phyloP scores from a whole-genome alignment of 2,888 invertebrate genomes.

The Lissocephala sabroskyi region DNA sequence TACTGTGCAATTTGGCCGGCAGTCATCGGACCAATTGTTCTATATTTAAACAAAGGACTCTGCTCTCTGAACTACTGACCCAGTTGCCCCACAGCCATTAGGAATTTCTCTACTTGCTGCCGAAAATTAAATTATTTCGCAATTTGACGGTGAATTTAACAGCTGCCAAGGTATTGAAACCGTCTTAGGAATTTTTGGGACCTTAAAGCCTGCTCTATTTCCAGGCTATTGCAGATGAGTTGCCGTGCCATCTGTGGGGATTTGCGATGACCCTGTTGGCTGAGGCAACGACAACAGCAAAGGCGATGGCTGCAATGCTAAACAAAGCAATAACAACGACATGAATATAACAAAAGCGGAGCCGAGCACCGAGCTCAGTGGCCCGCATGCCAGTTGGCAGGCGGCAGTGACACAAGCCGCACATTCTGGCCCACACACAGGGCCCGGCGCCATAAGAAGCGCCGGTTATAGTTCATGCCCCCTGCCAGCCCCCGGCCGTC shows the following conservation, averaged over 20 bases:
- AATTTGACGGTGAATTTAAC: too few species aligned
- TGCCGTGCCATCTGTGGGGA: constrained; percentile 17
- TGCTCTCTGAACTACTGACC: too few species aligned
- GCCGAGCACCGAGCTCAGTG: too few species aligned
- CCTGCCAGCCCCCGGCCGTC: constrained; percentile 5
- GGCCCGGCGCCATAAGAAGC: neutral
- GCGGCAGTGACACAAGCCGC: neutral
- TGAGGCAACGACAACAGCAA: neutral
- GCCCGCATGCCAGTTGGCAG: constrained; percentile 4
- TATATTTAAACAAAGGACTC: too few species aligned
- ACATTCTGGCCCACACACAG: neutral
- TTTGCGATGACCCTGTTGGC: constrained; percentile 1
- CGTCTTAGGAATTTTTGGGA: constrained; percentile 10
- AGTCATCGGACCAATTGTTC: too few species aligned
- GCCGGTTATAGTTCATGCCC: constrained; percentile 39
- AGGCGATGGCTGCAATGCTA: constrained; percentile 14
- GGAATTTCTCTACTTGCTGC: too few species aligned
- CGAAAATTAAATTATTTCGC: too few species aligned
- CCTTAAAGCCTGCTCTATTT: constrained; percentile 40
- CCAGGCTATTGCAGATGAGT: constrained; percentile 36
- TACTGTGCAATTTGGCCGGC: too few species aligned
- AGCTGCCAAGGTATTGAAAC: constrained; percentile 2
- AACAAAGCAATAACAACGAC: constrained; percentile 49
- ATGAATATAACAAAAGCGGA: constrained; percentile 45
- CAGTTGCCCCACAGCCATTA: too few species aligned